phyloP scores from a whole-genome alignment of 2,113 vertebrate species.

The Notothenia rossii region DNA sequence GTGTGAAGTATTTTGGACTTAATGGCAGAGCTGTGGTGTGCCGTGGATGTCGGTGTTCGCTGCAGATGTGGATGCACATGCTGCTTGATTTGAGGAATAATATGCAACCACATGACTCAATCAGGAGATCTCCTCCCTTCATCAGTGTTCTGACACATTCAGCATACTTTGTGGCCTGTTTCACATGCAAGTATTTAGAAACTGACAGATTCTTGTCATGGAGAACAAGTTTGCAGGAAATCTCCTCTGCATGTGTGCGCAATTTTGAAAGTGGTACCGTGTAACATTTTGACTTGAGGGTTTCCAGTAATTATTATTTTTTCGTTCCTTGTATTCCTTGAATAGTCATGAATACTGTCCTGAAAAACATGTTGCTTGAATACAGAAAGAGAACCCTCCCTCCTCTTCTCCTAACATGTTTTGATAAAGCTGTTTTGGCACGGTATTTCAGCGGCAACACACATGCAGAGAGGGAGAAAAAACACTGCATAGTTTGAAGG shows the following conservation, averaged over 20 bases:
- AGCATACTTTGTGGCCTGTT: slow-evolving; percentile 69
- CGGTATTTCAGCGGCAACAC: slow-evolving; percentile 33
- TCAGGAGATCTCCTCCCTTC: slow-evolving; percentile 77
- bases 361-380: slow-evolving; percentile 43
- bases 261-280: slow-evolving; percentile 49
- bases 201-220: slow-evolving; percentile 75
- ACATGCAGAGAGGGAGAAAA: slow-evolving; percentile 10
- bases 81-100: slow-evolving; percentile 73
- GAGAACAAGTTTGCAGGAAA: slow-evolving; percentile 65
- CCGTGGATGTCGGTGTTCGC: slow-evolving; percentile 42
- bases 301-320: slow-evolving; percentile 59
- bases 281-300: slow-evolving; percentile 39
- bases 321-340: slow-evolving; percentile 13
- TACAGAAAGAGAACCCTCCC: background rate
- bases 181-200: slow-evolving; percentile 74
- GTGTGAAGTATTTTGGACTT: slow-evolving; percentile 67
- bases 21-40: slow-evolving; percentile 54
- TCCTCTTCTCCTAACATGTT: slow-evolving; percentile 23
- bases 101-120: slow-evolving; percentile 81
- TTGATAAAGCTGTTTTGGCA: slow-evolving; percentile 55
- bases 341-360: slow-evolving; percentile 25
- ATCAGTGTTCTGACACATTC: slow-evolving; percentile 71
- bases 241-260: slow-evolving; percentile 63
- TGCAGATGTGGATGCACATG: slow-evolving; percentile 69
- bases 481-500: slow-evolving; percentile 56